These are phyloP conservation scores for Parascotia fuliginaria DNA, from an alignment of 2,888 invertebrate genomes.

Conservation along the genomic window DNA sequence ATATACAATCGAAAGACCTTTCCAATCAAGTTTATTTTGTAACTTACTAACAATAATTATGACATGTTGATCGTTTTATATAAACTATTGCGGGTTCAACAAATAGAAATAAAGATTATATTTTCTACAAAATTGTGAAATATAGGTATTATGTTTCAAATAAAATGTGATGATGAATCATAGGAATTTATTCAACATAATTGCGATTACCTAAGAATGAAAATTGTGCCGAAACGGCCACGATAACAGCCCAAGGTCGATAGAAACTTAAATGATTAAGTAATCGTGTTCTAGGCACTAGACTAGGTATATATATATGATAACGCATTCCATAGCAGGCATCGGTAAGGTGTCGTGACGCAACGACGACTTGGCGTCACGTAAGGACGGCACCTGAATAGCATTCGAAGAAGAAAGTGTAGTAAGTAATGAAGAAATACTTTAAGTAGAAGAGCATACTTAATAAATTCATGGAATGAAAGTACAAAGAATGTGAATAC, in stretches of 20 bases:
- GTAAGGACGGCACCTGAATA: slow-evolving; percentile 21
- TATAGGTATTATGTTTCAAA: too few species aligned
- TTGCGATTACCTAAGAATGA: slow-evolving; percentile 7
- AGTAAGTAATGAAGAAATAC: not conserved
- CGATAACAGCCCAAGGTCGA: slow-evolving; percentile 38
- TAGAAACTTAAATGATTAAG: slow-evolving; percentile 47
- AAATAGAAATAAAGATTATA: not conserved
- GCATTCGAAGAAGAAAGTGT: not conserved
- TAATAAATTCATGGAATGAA: not conserved
- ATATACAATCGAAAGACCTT: not conserved
- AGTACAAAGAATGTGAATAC: not conserved
- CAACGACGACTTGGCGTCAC: slow-evolving; percentile 41
- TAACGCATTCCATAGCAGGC: slow-evolving; percentile 46
- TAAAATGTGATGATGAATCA: too few species aligned
- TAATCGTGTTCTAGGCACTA: slow-evolving; percentile 44
- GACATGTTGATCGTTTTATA: not conserved
- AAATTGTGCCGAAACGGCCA: slow-evolving; percentile 15
- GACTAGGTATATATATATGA: slow-evolving; percentile 33
- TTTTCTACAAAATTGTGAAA: not conserved
- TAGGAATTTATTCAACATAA: not conserved
- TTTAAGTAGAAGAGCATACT: not conserved
- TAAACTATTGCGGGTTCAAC: not conserved
- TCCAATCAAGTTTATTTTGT: not conserved
- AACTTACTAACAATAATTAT: not conserved
- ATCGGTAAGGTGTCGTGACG: slow-evolving; percentile 46